These are phyloP conservation scores for Schrankia costaestrigalis DNA, from an alignment of 2,888 invertebrate species.

Conservation along the genomic window DNA sequence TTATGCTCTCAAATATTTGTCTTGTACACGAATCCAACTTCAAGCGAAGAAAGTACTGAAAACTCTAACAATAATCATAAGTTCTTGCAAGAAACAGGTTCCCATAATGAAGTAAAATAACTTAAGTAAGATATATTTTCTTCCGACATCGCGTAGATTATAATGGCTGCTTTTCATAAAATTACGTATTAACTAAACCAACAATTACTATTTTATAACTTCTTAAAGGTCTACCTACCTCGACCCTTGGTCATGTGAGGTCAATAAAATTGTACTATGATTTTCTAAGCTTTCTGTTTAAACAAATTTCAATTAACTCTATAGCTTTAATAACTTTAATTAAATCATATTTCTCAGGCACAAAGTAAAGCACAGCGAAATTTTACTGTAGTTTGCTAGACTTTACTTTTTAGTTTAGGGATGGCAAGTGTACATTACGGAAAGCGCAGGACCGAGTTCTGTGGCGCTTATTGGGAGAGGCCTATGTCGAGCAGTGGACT, in stretches of 20 bases:
- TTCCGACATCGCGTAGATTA: no score
- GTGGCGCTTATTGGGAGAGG: no score
- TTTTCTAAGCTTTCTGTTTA: conserved; percentile 54
- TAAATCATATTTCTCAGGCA: conserved; percentile 67
- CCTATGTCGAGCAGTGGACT: no score
- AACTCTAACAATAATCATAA: no score
- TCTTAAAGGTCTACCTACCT: conserved; percentile 33
- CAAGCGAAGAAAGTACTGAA: no score
- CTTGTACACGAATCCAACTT: no score
- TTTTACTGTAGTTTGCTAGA: conserved; percentile 45
- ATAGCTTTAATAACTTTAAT: conserved; percentile 70
- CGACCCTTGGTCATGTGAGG: conserved; percentile 45
- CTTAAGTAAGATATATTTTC: no score
- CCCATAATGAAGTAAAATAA: no score
- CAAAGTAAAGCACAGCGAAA: conserved; percentile 39
- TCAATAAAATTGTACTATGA: conserved; percentile 58
- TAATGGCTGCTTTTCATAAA: no score
- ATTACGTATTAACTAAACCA: conserved; percentile 8
- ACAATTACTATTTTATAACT: conserved; percentile 44
- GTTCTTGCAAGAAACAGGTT: no score
- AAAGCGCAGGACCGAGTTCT: no score
- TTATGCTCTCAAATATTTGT: no score
- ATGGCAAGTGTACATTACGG: conserved; percentile 29
- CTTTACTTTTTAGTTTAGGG: conserved; percentile 44
- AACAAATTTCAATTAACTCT: conserved; percentile 73